Conservation (phyloP, 2,888 invertebrate genomes). For the Himalopsyche anomala region DNA sequence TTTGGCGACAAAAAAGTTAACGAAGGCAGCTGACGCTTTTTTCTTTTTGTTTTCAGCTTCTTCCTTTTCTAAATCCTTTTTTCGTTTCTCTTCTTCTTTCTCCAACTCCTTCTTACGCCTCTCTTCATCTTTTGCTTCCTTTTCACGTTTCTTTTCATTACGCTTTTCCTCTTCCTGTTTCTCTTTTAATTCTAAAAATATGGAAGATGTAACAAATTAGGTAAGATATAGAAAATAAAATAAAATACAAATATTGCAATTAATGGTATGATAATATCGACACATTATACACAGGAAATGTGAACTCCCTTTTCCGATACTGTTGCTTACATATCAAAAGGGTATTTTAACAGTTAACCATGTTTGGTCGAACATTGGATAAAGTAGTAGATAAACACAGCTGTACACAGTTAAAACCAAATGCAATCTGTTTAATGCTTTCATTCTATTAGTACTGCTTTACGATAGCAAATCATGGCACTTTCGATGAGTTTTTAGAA, state of each 20-base stretch:
- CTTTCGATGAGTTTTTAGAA: too few species aligned
- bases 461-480: too few species aligned
- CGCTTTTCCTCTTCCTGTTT: conserved; percentile 72
- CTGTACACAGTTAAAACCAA: too few species aligned
- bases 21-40: conserved; percentile 87
- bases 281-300: too few species aligned
- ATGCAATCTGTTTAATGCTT: too few species aligned
- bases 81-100: conserved; percentile 79
- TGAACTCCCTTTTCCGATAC: too few species aligned
- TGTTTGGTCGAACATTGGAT: not conserved
- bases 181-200: conserved; percentile 56
- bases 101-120: conserved; percentile 78
- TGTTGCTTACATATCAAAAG: too few species aligned
- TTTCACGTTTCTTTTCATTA: conserved; percentile 71
- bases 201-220: not conserved
- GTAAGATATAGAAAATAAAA: not conserved
- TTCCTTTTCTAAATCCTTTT: conserved; percentile 80
- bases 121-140: conserved; percentile 69
- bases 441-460: too few species aligned
- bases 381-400: too few species aligned
- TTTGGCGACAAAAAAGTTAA: conserved; percentile 87
- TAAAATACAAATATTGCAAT: not conserved
- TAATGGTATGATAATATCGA: not conserved
- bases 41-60: conserved; percentile 84
- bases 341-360: too few species aligned